phyloP scores from a whole-genome alignment of 2,113 vertebrate species.

The Promerops cafer region DNA sequence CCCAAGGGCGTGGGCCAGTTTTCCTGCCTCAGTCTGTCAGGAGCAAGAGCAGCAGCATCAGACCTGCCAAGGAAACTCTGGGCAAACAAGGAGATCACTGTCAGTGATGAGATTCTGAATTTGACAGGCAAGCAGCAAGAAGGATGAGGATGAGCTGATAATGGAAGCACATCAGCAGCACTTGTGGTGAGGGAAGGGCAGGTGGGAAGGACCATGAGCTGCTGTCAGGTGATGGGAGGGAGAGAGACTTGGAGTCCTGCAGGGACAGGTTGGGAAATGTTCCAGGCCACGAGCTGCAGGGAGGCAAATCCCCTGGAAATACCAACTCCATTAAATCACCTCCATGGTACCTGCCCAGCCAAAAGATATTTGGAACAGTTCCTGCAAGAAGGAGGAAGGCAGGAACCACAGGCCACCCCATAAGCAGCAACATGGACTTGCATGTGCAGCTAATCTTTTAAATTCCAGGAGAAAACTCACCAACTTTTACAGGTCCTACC shows the following conservation, averaged over 20 bases:
- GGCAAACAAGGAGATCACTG: neutral
- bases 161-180: neutral
- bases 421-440: neutral
- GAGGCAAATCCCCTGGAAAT: neutral
- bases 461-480: neutral
- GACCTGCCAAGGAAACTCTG: neutral
- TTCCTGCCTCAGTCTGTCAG: neutral
- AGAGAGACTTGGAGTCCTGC: neutral
- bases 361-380: neutral
- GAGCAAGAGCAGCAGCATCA: neutral
- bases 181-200: neutral
- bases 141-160: neutral
- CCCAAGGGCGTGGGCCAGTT: neutral
- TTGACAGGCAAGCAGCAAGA: neutral
- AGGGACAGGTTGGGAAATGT: neutral
- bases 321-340: neutral
- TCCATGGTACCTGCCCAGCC: neutral
- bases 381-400: neutral
- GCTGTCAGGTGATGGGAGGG: neutral
- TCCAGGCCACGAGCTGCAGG: neutral
- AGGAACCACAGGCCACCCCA: neutral
- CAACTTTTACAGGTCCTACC: neutral
- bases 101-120: neutral
- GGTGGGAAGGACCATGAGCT: neutral
- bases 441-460: neutral